These are phyloP conservation scores for Oryctes rhinoceros DNA, from an alignment of 1,140 invertebrate genomes.

Conservation along the genomic window DNA sequence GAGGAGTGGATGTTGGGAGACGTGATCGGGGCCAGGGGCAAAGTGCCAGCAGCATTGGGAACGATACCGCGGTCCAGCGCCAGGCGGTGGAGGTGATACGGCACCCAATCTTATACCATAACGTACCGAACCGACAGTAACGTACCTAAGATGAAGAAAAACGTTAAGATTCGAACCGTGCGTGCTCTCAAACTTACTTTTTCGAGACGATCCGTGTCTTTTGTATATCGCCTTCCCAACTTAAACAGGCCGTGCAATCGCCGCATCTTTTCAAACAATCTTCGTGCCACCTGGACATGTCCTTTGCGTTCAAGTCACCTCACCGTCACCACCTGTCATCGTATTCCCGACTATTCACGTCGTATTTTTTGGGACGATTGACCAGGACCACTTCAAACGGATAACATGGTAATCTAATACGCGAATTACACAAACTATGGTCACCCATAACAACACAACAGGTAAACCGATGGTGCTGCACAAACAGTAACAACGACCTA, in stretches of 20 bases:
- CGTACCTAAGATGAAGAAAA: conserved; percentile 58
- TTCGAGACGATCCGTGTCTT: conserved; percentile 47
- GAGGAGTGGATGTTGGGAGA: conserved; percentile 57
- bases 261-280: conserved; percentile 51
- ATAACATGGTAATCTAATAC: conserved; percentile 14
- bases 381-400: not conserved
- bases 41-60: conserved; percentile 58
- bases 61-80: conserved; percentile 58
- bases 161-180: not conserved
- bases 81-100: conserved; percentile 60
- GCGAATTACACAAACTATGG: not conserved
- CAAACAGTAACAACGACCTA: conserved; percentile 21
- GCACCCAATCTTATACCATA: conserved; percentile 67
- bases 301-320: conserved; percentile 43
- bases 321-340: conserved; percentile 43
- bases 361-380: not conserved
- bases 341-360: not conserved
- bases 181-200: conserved; percentile 47
- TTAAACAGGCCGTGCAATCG: conserved; percentile 50
- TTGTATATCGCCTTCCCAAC: conserved; percentile 42
- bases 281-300: conserved; percentile 50
- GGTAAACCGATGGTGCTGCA: conserved; percentile 10
- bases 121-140: conserved; percentile 68
- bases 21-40: conserved; percentile 57
- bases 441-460: conserved; percentile 31